Base-by-base conservation (phyloP, 2,888 invertebrate genomes). In the Xestia c-nigrum region DNA sequence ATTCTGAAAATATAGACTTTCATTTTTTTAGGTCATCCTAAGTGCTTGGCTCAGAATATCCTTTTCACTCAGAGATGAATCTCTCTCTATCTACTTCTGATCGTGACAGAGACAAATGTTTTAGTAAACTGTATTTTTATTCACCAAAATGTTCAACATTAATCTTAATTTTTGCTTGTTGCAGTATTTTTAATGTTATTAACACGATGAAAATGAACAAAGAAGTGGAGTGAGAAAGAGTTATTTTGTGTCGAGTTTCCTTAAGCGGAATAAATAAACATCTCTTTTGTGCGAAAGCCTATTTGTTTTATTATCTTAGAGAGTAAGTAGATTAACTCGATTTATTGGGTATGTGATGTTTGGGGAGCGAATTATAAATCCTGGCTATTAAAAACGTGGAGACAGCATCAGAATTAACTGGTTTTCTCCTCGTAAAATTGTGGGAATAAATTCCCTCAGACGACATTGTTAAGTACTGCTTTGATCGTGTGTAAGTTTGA, bases 391-490 rank as follows among this genome's bases (percentile, higher is more conserved):
- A 90, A 90, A 90, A 88, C 84, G 88, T 85, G 89, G 87, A 87
- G 88, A 85, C 88, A 89, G 82, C 74, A 80, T 74, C 74, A 78
- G 88, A 89, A 90, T 91, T 90, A 90, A 89, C 87, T 84, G 81
- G 80, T 85, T 89, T 85, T 79, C 87, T 89, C 79, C 89, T 89
- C 83, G 85, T 88, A 89, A 91, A 91, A 80, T 90, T 90, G 75
- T 78, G 82, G 76, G 75, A 88, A 91, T 92, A 92, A 92, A 92
- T 93, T 89, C 87, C 83, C 79, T 78, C 84, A 78, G 74, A 85
- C 83, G 86, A 89, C 89, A 80, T 84, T 87, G 88, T 90, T 90
- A 89, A 88, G 87, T 89, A 87, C 87, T 89, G 72, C 80, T 88
- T 85, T 89, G 87, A 89, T 89, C 87, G 59, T 87, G 81, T 84